Base-by-base conservation (phyloP, 2,113 vertebrate species). In the Rhinoderma darwinii region DNA sequence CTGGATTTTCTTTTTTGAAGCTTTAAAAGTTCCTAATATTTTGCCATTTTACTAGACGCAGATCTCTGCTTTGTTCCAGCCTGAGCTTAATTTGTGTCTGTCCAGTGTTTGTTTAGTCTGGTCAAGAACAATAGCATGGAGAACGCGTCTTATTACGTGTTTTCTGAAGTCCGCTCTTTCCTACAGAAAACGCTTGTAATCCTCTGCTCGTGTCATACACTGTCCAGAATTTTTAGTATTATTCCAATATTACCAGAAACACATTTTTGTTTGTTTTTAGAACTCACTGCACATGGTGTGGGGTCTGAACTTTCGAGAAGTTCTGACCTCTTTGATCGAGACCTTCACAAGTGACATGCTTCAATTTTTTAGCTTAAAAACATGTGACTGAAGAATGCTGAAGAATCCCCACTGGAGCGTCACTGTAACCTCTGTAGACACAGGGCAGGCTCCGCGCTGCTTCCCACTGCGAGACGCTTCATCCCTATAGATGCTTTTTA, bases 51-150 rank as follows among this genome's bases (percentile, higher is more conserved):
- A 44, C 2, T 14, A 82, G 32, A 27, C 17, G 15, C 59, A 63
- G 79, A 27, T 27, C 30, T 66, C 30, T 18, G 30, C 32, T 70
- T 70, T 70, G 32, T 75, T 63, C 54, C 30, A 30, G 22, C 37
- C 41, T 12, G 73, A 47, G 39, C 39, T 76, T 25, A 61, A 63
- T 76, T 39, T 74, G 72, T 84, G 20, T 63, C 15, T 18, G 35
- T 76, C 70, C 72, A 11, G 14, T 61, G 50, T 75, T 75, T 75
- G 70, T 84, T 73, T 75, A 84, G 83, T 84, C 83, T 84, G 70
- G 6, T 4, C 17, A 12, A 35, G 54, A 63, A 84, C 72, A 63
- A 84, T 84, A 63, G 54, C 18, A 27, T 11, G 15, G 39, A 84
- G 35, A 73, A 50, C 14, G 27, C 27, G 15, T 32, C 74, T 30